Evolutionary conservation across 2,797 vertebrate genomes (phyloP).

Genomic region (Stomatorhinus walkeri): DNA sequence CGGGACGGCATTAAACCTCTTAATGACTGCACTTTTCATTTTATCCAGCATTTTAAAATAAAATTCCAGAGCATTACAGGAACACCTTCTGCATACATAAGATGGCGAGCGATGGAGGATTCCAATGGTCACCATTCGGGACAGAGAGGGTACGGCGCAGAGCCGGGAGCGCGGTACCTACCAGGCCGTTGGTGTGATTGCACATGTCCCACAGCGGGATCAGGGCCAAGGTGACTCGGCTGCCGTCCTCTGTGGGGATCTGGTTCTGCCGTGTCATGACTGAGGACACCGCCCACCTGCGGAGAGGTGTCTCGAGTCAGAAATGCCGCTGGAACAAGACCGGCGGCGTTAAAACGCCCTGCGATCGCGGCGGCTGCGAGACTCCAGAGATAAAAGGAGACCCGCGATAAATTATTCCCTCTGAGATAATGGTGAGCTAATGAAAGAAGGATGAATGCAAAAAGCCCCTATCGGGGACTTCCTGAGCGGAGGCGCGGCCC

Average conservation of each 20-base stretch:
- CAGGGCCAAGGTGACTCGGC: slow-evolving; percentile 85
- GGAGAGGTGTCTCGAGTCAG: not conserved
- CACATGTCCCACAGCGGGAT: slow-evolving; percentile 99
- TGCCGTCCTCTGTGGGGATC: slow-evolving; percentile 94
- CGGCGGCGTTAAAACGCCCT: slow-evolving; percentile 21
- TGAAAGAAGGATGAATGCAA: slow-evolving; percentile 49
- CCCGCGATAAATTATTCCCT: slow-evolving; percentile 49
- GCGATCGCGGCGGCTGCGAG: slow-evolving; percentile 39
- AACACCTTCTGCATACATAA: slow-evolving; percentile 33
- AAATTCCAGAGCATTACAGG: slow-evolving; percentile 32
- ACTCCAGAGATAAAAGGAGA: slow-evolving; percentile 39
- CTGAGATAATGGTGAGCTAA: slow-evolving; percentile 48
- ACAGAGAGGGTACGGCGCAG: not conserved
- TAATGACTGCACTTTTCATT: slow-evolving; percentile 40
- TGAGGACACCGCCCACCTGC: slow-evolving; percentile 93
- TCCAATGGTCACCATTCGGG: not conserved
- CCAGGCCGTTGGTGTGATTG: slow-evolving; percentile 95
- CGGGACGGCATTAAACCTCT: slow-evolving; percentile 36
- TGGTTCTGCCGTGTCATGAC: slow-evolving; percentile 99
- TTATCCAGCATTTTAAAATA: slow-evolving; percentile 31
- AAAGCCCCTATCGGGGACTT: slow-evolving; percentile 32
- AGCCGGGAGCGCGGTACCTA: slow-evolving; percentile 37
- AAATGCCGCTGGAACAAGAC: not conserved
- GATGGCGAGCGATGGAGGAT: not conserved
- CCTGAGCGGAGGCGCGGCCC: not conserved